Evolutionary conservation across 1,140 invertebrate genomes (phyloP).

Genomic region (Diorhabda sublineata): DNA sequence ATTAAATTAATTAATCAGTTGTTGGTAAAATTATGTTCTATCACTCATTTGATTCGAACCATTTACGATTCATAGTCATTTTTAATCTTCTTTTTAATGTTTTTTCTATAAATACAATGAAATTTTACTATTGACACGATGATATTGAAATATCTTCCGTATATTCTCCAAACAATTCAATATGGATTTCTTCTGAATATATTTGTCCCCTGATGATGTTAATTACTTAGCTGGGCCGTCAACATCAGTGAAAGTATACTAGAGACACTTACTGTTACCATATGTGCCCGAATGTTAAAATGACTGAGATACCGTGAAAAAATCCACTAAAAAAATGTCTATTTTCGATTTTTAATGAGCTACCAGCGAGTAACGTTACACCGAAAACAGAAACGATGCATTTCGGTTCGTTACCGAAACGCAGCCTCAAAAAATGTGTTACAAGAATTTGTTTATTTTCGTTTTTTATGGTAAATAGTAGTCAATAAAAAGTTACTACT

Average conservation of each 20-base stretch:
- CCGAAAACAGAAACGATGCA: constrained; percentile 13
- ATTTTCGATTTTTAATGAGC: constrained; percentile 31
- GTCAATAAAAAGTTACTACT: not conserved
- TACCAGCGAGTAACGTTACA: constrained; percentile 20
- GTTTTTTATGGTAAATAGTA: not conserved
- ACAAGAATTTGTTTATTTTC: constrained; percentile 13
- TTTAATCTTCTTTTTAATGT: too few relatives aligned
- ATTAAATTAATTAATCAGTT: too few relatives aligned
- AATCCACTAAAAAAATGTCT: constrained; percentile 22
- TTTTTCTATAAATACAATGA: too few relatives aligned
- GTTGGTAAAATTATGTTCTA: too few relatives aligned
- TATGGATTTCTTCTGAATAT: constrained; percentile 6
- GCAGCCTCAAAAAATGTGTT: constrained; percentile 15
- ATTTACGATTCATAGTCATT: too few relatives aligned
- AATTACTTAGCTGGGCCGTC: constrained; percentile 23
- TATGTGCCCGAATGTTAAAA: constrained; percentile 29
- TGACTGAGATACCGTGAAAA: constrained; percentile 28
- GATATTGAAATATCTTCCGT: too few relatives aligned
- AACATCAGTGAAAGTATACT: constrained; percentile 8
- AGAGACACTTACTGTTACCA: constrained; percentile 26
- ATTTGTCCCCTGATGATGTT: constrained; percentile 15
- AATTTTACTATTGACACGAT: too few relatives aligned
- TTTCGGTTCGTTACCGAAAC: constrained; percentile 4
- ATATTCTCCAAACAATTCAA: not conserved
- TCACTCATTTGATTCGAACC: too few relatives aligned